phyloP scores from a whole-genome alignment of 1,140 invertebrate genomes.

The Parapsyche elsis region DNA sequence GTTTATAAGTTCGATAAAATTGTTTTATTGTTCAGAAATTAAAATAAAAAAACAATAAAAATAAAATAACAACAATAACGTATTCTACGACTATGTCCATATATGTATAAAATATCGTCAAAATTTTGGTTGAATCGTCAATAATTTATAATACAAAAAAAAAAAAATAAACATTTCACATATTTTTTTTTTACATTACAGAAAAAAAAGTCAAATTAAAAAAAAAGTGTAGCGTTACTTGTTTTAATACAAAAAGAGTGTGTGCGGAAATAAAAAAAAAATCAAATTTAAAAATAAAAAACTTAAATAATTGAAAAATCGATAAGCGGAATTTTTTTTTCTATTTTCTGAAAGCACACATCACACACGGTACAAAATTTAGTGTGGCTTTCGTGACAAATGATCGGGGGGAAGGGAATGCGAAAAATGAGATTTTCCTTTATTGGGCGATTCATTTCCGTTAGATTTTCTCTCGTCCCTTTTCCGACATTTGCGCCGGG shows the following conservation, averaged over 20 bases:
- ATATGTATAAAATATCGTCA: conserved; percentile 44
- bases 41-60: conserved; percentile 52
- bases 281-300: conserved; percentile 44
- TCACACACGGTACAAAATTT: background rate
- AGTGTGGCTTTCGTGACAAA: too few species aligned
- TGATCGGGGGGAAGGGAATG: too few species aligned
- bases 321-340: background rate
- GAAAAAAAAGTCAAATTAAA: conserved; percentile 8
- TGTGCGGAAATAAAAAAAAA: conserved; percentile 43
- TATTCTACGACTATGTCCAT: conserved; percentile 53
- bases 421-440: too few species aligned
- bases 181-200: background rate
- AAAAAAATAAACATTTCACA: background rate
- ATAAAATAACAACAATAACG: conserved; percentile 56
- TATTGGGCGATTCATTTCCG: too few species aligned
- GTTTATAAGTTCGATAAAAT: conserved; percentile 54
- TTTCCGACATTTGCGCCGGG: too few species aligned
- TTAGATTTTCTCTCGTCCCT: too few species aligned
- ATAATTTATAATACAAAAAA: background rate
- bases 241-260: background rate
- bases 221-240: background rate
- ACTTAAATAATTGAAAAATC: conserved; percentile 5
- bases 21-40: conserved; percentile 53
- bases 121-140: conserved; percentile 50
- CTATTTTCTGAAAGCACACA: background rate